A percentile compares a stretch with the other conserved stretches of the same genome.
phyloP scores from a whole-genome alignment of 2,797 vertebrate species.

The Loris lydekkerianus region DNA sequence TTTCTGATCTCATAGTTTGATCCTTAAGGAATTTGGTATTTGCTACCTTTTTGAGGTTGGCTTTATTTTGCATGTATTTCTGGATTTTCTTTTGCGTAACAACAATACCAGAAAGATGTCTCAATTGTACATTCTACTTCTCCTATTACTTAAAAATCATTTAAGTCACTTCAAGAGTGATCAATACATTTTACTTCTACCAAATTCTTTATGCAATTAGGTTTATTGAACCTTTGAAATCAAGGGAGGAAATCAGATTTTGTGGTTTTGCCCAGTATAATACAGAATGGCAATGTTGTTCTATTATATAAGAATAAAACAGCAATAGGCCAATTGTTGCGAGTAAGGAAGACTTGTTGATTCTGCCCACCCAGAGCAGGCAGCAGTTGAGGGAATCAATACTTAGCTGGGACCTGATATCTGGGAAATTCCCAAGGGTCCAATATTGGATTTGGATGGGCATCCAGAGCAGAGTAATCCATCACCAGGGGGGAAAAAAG shows the following conservation, averaged over 20 bases:
- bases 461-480: background rate
- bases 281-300: background rate
- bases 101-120: background rate
- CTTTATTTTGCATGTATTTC: slow-evolving; percentile 23
- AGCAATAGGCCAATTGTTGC: background rate
- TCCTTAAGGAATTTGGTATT: slow-evolving; percentile 42
- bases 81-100: slow-evolving; percentile 20
- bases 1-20: slow-evolving; percentile 55
- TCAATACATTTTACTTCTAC: background rate
- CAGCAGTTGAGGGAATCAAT: background rate
- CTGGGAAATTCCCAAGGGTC: background rate
- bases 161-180: slow-evolving; percentile 34
- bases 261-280: background rate
- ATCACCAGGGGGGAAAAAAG: background rate
- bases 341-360: background rate
- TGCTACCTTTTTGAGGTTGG: slow-evolving; percentile 16
- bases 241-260: slow-evolving; percentile 8
- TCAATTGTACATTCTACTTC: slow-evolving; percentile 5
- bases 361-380: background rate
- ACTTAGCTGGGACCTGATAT: background rate
- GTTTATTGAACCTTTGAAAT: slow-evolving; percentile 38
- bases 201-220: slow-evolving; percentile 18
- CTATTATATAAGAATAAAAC: background rate
- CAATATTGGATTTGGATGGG: background rate
- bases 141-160: slow-evolving; percentile 47